Conservation (phyloP, 2,113 vertebrate genomes). For the Blennius ocellaris region DNA sequence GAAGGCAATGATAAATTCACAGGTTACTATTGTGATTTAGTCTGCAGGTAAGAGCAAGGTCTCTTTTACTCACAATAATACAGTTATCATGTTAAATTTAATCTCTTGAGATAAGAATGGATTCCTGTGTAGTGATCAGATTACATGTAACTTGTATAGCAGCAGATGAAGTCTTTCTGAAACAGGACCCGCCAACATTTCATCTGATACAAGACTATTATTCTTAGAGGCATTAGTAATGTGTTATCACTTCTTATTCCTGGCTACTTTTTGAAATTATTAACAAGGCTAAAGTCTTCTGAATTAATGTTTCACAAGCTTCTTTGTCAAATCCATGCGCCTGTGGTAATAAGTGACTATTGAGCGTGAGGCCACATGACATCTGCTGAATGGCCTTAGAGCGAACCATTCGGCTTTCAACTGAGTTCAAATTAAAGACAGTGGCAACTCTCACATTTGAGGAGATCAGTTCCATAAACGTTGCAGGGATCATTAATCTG, state of each 20-base stretch:
- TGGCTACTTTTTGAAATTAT: conserved; percentile 38
- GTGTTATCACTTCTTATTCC: conserved; percentile 47
- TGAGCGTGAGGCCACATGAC: conserved; percentile 37
- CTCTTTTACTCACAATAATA: not conserved
- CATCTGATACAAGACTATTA: conserved; percentile 18
- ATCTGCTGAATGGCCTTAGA: conserved; percentile 41
- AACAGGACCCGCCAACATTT: conserved; percentile 35
- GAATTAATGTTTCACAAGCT: conserved; percentile 46
- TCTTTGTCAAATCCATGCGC: conserved; percentile 49
- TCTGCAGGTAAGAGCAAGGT: no score
- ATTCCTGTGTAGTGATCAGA: conserved; percentile 9
- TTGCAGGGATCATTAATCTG: conserved; percentile 72
- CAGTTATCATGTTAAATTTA: not conserved
- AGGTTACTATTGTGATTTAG: not conserved
- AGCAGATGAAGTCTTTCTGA: conserved; percentile 23
- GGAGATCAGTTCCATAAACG: conserved; percentile 62
- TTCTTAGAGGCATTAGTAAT: conserved; percentile 49
- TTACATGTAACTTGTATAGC: conserved; percentile 12
- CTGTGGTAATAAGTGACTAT: conserved; percentile 40
- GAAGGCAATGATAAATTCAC: not conserved
- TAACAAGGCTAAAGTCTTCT: conserved; percentile 37
- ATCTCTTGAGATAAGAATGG: conserved; percentile 34
- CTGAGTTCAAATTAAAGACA: conserved; percentile 63
- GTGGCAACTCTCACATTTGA: conserved; percentile 52
- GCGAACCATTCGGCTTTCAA: conserved; percentile 52